Base-by-base conservation (phyloP, 2,888 invertebrate species). In the Marasmarcha lunaedactyla region DNA sequence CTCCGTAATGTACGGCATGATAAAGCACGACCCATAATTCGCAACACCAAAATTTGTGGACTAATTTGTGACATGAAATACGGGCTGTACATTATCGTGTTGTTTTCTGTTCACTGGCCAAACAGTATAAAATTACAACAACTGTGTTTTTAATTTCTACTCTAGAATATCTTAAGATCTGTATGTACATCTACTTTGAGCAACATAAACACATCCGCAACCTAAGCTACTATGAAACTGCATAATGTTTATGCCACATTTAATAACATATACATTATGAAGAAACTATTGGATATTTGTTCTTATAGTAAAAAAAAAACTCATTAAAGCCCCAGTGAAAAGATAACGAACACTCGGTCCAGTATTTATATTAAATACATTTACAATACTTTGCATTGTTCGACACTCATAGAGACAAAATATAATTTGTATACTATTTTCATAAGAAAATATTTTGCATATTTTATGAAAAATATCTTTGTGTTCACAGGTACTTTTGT, bases 381-480 rank as follows among this genome's bases (percentile, higher is more conserved):
- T 30, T 20, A 20, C 30, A 30, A 30, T n/a, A 30, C 30, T 30
- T 30, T 30, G 30, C 30, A 30, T 30, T 30, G 30, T 7, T 30
- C 30, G 30, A 30, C 30, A 11, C 30, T 30, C 30, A 10, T 30
- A 7, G 30, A 30, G 30, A 30, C 30, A 30, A 30, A n/a, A 30
- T 30, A 30, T 30, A 30, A 30, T 30, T 30, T 30, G 30, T 30
- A 30, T 30, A 30, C 30, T 30, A n/a, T 11, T 30, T 11, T 30
- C 30, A 30, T 30, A 30, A n/a, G 30, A 30, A 30, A 30, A 30
- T 30, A 30, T 30, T 30, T 30, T n/a, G 11, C 30, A 30, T n/a
- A n/a, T 30, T 30, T 30, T 30, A 30, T 10, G 30, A 30, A 30
- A 20, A 30, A 30, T 30, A 30, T 30, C 30, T 30, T 7, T 7